These are phyloP conservation scores for Cyprinodon brontotheroides DNA, from an alignment of 2,113 vertebrate species.

Conservation along the genomic window DNA sequence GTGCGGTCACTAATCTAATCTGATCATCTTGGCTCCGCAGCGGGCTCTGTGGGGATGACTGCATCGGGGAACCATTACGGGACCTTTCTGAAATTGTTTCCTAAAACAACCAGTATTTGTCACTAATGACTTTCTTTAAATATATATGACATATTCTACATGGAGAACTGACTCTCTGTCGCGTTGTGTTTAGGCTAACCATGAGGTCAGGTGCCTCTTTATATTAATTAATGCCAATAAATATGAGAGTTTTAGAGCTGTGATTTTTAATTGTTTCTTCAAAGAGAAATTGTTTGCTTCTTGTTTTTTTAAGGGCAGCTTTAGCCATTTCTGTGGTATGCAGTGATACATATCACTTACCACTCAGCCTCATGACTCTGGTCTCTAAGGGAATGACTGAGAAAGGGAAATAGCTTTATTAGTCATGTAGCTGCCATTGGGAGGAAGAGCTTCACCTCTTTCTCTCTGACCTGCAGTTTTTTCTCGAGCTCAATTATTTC, in stretches of 20 bases:
- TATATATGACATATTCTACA: conserved; percentile 21
- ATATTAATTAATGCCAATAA: no score
- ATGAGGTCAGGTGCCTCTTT: background rate
- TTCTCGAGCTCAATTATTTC: conserved; percentile 9
- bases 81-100: conserved; percentile 46
- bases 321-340: conserved; percentile 18
- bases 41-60: conserved; percentile 49
- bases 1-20: conserved; percentile 69
- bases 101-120: conserved; percentile 32
- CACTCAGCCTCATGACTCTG: conserved; percentile 22
- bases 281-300: background rate
- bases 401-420: conserved; percentile 47
- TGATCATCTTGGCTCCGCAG: conserved; percentile 50
- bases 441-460: conserved; percentile 8
- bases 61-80: conserved; percentile 61
- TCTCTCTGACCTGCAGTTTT: background rate
- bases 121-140: conserved; percentile 38
- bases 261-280: background rate
- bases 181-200: background rate
- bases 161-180: background rate
- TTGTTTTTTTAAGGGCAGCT: background rate
- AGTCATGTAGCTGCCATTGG: conserved; percentile 47
- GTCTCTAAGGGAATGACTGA: conserved; percentile 46
- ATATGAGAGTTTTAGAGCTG: background rate
- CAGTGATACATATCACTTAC: conserved; percentile 36